A percentile compares a stretch with the other conserved stretches of the same genome.
Evolutionary conservation across 2,888 invertebrate species (phyloP).

Genomic region (Nephrotoma flavescens): DNA sequence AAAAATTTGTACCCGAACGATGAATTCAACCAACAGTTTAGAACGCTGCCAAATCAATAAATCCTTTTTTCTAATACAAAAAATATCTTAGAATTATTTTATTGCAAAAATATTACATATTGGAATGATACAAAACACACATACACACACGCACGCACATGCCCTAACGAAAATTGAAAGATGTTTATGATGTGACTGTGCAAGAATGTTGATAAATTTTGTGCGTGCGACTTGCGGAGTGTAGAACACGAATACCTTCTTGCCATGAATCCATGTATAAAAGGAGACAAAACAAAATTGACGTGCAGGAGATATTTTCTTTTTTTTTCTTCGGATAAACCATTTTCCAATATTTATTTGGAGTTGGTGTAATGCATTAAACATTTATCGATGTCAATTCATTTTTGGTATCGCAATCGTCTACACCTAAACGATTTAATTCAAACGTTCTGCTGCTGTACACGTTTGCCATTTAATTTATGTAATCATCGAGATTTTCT

Average conservation of each 20-base stretch:
- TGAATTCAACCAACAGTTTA: background rate
- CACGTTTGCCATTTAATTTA: background rate
- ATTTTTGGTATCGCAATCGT: background rate
- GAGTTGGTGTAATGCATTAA: background rate
- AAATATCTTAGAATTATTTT: background rate
- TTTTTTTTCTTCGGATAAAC: background rate
- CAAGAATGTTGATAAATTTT: background rate
- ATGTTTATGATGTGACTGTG: background rate
- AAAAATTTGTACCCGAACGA: background rate
- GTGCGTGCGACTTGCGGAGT: background rate
- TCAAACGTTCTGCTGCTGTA: background rate
- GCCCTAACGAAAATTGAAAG: background rate
- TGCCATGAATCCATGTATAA: too few relatives aligned
- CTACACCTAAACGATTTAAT: background rate
- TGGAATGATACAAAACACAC: background rate
- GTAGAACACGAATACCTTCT: background rate
- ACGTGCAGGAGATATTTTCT: background rate
- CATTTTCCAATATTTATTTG: background rate
- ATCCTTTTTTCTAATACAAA: background rate
- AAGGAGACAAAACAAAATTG: background rate
- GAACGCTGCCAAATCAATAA: background rate
- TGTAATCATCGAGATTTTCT: background rate
- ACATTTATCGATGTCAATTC: background rate
- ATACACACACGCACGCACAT: background rate
- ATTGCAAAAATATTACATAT: background rate